A percentile compares a stretch with the other conserved stretches of the same genome.
phyloP scores from a whole-genome alignment of 2,113 vertebrate genomes.

The Pitta sordida region DNA sequence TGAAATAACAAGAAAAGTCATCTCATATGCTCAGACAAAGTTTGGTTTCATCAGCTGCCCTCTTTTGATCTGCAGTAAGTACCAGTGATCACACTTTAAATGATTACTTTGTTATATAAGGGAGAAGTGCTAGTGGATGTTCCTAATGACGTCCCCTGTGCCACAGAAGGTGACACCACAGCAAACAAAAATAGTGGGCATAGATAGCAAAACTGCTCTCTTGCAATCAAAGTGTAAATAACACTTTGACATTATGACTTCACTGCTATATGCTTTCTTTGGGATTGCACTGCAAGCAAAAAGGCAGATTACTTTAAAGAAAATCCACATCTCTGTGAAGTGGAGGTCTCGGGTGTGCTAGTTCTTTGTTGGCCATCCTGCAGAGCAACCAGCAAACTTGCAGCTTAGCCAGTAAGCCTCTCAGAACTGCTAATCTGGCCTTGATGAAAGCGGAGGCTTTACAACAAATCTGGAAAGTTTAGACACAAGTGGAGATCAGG shows the following conservation, averaged over 20 bases:
- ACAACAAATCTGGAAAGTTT: background rate
- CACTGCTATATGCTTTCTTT: background rate
- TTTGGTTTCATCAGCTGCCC: background rate
- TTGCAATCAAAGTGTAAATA: conserved; percentile 7
- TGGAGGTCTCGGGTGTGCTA: background rate
- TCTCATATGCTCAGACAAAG: background rate
- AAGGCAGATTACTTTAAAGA: background rate
- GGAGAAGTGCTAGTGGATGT: background rate
- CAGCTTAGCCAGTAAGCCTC: background rate
- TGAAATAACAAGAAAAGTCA: background rate
- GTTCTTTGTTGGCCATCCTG: background rate
- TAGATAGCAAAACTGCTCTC: background rate
- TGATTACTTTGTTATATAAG: background rate
- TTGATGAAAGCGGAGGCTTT: background rate
- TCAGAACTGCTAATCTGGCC: background rate
- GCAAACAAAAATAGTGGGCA: conserved; percentile 20
- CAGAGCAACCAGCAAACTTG: background rate
- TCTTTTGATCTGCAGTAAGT: background rate
- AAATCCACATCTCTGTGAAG: background rate
- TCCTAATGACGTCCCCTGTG: background rate
- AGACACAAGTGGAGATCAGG: background rate
- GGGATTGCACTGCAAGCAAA: background rate
- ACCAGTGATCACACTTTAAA: background rate
- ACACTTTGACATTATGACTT: background rate
- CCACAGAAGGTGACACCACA: conserved; percentile 16